These are phyloP conservation scores for Metridium senile DNA, from an alignment of 92 coral and sea anemone genomes.

Conservation along the genomic window DNA sequence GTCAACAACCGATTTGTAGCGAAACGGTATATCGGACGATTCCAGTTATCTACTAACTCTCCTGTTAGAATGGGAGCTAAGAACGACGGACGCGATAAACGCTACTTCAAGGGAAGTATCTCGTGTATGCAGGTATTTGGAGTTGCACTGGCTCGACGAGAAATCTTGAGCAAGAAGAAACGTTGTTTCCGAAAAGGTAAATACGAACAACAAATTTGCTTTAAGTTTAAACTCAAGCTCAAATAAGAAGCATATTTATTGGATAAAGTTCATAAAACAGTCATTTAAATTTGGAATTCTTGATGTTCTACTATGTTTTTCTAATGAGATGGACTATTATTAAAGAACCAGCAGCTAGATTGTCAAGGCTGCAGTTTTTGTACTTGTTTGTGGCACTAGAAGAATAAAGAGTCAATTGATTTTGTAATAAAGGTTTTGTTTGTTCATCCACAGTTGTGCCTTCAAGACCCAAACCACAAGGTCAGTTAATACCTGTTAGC, in stretches of 20 bases:
- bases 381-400: too few relatives aligned
- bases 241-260: too few relatives aligned
- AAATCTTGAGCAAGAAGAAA: conserved; percentile 45
- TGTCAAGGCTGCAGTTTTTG: too few relatives aligned
- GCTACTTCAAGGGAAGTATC: conserved; percentile 68
- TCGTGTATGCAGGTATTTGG: conserved; percentile 80
- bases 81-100: conserved; percentile 33
- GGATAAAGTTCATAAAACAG: too few relatives aligned
- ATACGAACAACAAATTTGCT: too few relatives aligned
- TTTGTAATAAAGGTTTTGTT: background rate
- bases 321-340: too few relatives aligned
- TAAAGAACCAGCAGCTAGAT: too few relatives aligned
- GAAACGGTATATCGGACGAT: conserved; percentile 46
- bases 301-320: too few relatives aligned
- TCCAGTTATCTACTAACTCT: conserved; percentile 42
- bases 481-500: too few relatives aligned
- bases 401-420: too few relatives aligned
- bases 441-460: background rate
- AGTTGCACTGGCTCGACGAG: conserved; percentile 40
- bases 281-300: too few relatives aligned
- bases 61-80: conserved; percentile 71
- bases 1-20: conserved; percentile 63
- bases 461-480: conserved; percentile 2
- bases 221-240: too few relatives aligned
- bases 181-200: conserved; percentile 76